Conservation (phyloP, 2,888 invertebrate species). For the Meta bourneti region DNA sequence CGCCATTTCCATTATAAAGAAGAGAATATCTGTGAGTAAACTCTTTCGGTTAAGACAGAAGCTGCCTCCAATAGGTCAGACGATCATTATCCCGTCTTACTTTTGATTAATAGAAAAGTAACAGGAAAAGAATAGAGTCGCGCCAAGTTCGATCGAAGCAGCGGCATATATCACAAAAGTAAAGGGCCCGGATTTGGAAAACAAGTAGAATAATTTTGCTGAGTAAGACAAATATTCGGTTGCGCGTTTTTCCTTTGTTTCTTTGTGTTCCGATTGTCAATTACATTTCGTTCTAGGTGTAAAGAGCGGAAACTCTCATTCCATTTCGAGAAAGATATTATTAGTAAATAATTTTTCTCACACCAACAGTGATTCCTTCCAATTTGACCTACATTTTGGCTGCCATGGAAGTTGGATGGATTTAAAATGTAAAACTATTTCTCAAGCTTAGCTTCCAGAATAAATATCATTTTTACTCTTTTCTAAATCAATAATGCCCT, state of each 20-base stretch:
- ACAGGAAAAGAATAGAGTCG: constrained; percentile 42
- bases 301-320: not conserved
- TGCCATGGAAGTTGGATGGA: no score
- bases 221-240: constrained; percentile 27
- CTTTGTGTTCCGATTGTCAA: not conserved
- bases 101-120: constrained; percentile 69
- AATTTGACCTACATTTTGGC: no score
- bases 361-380: no score
- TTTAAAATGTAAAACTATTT: no score
- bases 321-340: not conserved
- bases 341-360: no score
- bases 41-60: not conserved
- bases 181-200: constrained; percentile 17
- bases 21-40: not conserved
- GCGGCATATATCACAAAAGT: constrained; percentile 45
- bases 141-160: constrained; percentile 55
- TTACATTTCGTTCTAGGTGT: not conserved
- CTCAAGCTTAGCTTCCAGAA: no score
- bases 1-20: not conserved
- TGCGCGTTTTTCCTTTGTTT: not conserved
- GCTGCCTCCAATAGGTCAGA: constrained; percentile 34
- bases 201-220: constrained; percentile 46
- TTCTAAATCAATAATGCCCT: no score
- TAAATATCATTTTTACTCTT: no score
- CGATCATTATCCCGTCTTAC: constrained; percentile 37